Conservation (phyloP, 2,888 invertebrate species). For the Agrotis ipsilon region DNA sequence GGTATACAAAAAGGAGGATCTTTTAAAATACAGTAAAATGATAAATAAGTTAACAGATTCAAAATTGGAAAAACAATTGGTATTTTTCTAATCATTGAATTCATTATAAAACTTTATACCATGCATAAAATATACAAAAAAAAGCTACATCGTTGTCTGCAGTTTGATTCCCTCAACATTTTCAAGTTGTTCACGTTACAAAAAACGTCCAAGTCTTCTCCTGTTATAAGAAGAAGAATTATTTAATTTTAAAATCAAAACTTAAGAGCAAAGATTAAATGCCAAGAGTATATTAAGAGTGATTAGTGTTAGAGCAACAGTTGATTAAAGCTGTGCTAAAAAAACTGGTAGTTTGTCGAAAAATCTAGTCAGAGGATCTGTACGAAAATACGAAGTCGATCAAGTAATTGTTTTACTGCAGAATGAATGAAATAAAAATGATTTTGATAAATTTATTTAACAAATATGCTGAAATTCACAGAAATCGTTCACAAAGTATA, state of each 20-base stretch:
- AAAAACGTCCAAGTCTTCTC: slow-evolving; percentile 69
- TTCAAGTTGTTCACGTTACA: slow-evolving; percentile 20
- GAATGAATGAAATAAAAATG: no score
- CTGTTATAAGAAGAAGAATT: slow-evolving; percentile 80
- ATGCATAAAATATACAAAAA: background rate
- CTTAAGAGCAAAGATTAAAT: slow-evolving; percentile 66
- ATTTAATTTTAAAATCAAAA: slow-evolving; percentile 65
- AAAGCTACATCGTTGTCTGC: background rate
- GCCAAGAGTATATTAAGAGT: slow-evolving; percentile 72
- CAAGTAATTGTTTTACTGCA: no score
- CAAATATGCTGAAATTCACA: no score
- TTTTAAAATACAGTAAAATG: no score
- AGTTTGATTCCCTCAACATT: background rate
- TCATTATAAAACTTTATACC: no score
- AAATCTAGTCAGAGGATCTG: slow-evolving; percentile 55
- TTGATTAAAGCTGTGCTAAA: slow-evolving; percentile 42
- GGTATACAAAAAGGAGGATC: no score
- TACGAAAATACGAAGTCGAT: slow-evolving; percentile 11
- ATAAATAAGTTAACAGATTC: no score
- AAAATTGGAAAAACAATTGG: no score
- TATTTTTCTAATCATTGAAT: no score
- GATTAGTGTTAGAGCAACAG: slow-evolving; percentile 66
- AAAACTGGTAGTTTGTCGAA: slow-evolving; percentile 48
- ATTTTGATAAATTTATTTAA: no score
- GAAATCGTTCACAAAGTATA: no score